Percentiles rank a stretch among this genome's conserved stretches.
These are phyloP conservation scores for Bradysia coprophila DNA, from an alignment of 1,140 invertebrate species.

Conservation along the genomic window DNA sequence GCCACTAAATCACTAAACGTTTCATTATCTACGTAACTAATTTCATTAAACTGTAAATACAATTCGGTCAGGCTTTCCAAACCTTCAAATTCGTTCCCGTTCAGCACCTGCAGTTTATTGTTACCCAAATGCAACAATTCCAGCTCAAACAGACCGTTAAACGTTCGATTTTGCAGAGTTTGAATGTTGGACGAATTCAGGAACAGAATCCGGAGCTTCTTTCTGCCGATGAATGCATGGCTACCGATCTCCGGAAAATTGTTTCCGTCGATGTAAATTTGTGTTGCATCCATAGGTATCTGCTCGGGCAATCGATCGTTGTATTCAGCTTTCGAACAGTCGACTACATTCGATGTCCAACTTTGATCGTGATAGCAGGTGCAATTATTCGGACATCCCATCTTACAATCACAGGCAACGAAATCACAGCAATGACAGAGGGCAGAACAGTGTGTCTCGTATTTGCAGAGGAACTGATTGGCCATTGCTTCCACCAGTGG, in stretches of 20 bases:
- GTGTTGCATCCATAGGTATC: conserved; percentile 85
- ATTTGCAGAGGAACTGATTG: conserved; percentile 80
- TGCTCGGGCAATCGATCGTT: conserved; percentile 50
- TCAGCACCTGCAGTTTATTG: conserved; percentile 52
- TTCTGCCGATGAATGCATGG: conserved; percentile 80
- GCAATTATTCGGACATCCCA: conserved; percentile 82
- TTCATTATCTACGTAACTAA: conserved; percentile 50
- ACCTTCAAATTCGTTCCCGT: conserved; percentile 66
- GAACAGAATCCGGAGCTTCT: conserved; percentile 63
- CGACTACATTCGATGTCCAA: conserved; percentile 82
- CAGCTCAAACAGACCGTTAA: conserved; percentile 68
- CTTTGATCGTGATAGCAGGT: conserved; percentile 84
- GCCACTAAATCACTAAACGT: conserved; percentile 56
- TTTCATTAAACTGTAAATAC: conserved; percentile 68
- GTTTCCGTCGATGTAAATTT: conserved; percentile 79
- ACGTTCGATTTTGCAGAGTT: conserved; percentile 71
- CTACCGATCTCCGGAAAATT: conserved; percentile 54
- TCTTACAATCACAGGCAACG: conserved; percentile 86
- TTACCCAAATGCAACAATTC: conserved; percentile 64
- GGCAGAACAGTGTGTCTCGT: conserved; percentile 76
- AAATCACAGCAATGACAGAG: conserved; percentile 87
- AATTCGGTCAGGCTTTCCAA: conserved; percentile 60
- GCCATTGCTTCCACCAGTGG: conserved; percentile 66
- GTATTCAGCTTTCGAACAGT: conserved; percentile 63
- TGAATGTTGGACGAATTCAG: conserved; percentile 75